Evolutionary conservation across 2,888 invertebrate genomes (phyloP).

Genomic region (Machimus atricapillus): DNA sequence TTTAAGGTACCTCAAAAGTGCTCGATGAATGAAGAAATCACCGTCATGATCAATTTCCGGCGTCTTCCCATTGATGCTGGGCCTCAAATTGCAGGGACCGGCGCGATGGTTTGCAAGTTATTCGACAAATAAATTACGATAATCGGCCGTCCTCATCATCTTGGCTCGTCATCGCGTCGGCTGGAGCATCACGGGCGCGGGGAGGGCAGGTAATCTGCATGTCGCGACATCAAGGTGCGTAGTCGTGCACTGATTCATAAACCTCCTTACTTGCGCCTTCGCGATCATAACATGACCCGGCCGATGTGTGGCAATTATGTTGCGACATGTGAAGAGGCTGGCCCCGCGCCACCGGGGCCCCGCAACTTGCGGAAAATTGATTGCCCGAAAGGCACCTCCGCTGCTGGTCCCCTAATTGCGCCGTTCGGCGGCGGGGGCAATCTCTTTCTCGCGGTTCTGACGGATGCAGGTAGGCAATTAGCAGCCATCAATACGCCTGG

Average conservation of each 20-base stretch:
- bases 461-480: conserved; percentile 18
- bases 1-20: not conserved
- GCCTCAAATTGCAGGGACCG: conserved; percentile 19
- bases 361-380: conserved; percentile 20
- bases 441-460: not conserved
- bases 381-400: conserved; percentile 2
- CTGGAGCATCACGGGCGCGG: not conserved
- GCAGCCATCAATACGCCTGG: conserved; percentile 7
- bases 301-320: conserved; percentile 25
- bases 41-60: conserved; percentile 33
- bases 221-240: conserved; percentile 36
- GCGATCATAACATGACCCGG: not conserved
- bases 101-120: conserved; percentile 20
- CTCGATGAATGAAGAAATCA: conserved; percentile 25
- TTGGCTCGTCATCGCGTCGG: conserved; percentile 4
- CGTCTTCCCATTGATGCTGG: not conserved
- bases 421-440: not conserved
- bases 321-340: conserved; percentile 20
- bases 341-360: not conserved
- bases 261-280: conserved; percentile 8
- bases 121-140: conserved; percentile 34
- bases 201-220: conserved; percentile 26
- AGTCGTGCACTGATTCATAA: conserved; percentile 41
- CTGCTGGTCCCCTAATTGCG: not conserved
- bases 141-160: conserved; percentile 35